Percentiles rank a stretch among this genome's conserved stretches.
Evolutionary conservation across 2,797 vertebrate species (phyloP).

Genomic region (Alectoris magna): DNA sequence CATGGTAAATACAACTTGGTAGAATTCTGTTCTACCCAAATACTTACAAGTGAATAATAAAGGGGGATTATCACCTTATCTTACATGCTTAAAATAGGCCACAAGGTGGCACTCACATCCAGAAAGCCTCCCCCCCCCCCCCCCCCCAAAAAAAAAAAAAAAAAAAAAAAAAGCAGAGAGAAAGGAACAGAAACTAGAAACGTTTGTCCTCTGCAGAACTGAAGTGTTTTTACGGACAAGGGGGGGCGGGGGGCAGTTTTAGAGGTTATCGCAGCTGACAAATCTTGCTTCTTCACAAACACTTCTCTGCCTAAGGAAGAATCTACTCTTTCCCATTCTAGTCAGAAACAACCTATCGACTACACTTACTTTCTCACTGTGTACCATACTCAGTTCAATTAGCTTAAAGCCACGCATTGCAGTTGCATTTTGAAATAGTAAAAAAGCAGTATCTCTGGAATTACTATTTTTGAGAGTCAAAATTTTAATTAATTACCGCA

Average conservation of each 20-base stretch:
- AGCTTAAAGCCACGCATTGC: background rate
- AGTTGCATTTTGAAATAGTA: background rate
- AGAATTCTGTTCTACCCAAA: background rate
- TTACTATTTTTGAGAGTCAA: background rate
- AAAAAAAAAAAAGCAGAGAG: background rate
- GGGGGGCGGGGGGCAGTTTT: background rate
- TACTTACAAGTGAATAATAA: rapidly evolving
- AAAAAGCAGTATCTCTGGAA: background rate
- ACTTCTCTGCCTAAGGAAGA: background rate
- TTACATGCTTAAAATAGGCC: background rate
- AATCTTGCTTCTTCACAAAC: background rate
- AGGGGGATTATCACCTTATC: background rate
- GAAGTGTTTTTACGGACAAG: background rate
- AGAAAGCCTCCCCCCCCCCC: background rate
- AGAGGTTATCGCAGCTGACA: background rate
- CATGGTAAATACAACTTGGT: background rate
- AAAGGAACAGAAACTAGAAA: background rate
- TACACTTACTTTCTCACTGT: background rate
- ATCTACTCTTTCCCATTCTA: background rate
- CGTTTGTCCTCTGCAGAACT: background rate
- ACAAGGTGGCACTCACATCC: conserved; percentile 71
- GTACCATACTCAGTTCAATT: background rate
- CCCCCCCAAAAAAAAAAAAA: too few relatives aligned
- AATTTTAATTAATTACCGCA: background rate
- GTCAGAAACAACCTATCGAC: background rate